Evolutionary conservation across 2,113 vertebrate genomes (phyloP), one percentile per base, ranked within the genome.

Genomic region (Petrocephalus microphthalmus): DNA sequence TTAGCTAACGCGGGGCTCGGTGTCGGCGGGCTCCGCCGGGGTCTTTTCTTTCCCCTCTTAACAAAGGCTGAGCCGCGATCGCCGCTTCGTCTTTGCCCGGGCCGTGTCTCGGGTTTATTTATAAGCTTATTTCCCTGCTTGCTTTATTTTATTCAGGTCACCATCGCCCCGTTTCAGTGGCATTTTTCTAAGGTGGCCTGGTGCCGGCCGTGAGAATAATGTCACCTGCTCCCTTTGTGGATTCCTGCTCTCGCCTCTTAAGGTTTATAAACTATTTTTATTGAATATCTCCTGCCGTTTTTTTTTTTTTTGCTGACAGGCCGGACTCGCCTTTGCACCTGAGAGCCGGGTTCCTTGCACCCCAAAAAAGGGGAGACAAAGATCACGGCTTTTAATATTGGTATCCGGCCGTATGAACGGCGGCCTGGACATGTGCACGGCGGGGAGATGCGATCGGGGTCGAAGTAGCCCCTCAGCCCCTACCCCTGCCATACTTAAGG

Each of bases 161-260:
- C 15, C 3, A 67, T 67, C 5, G 47, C 42, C 51, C 13, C 60
- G 47, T 53, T 78, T 53, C 51, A 81, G 20, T 20, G n/a, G 60
- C 17, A 47, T 78, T 78, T 67, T 87, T 47, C 25, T n/a, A 33
- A 17, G 22, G 42, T 53, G 67, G 49, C 49, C 22, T 78, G 64
- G 29, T 81, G 49, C n/a, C 49, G 47, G n/a, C 49, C 47, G 25
- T 52, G 49, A 78, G 22, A 87, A 87, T 74, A 78, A 15, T 64
- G 85, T 87, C 85, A 52, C 86, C 47, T 74, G 64, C 86, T 87
- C 51, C 51, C 87, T 87, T 81, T 87, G 87, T 57, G 87, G 29
- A 81, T 54, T 22, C 74, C 11, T 51, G 2, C 29, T 33, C 84
- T 33, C n/a, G 49, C 49, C 84, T 78, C 71, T 67, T 42, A 42